phyloP scores from a whole-genome alignment of 2,888 invertebrate species.

The Dynastes hyllus region DNA sequence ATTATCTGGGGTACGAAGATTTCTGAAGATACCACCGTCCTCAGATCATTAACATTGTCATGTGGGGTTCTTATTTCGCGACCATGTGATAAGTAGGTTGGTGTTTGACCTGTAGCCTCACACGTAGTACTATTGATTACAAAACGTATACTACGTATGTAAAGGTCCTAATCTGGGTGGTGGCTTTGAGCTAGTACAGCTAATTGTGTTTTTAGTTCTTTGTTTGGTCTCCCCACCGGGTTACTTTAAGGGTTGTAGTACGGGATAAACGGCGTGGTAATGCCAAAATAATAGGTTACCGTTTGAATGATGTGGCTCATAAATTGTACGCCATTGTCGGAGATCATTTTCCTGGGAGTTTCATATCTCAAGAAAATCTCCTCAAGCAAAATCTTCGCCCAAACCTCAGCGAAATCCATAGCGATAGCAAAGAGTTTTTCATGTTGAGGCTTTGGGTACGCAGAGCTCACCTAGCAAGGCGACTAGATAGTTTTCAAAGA shows the following conservation, averaged over 20 bases:
- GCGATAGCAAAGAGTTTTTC: neutral
- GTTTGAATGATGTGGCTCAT: conserved; percentile 64
- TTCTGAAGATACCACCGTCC: too few relatives aligned
- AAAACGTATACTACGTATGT: conserved; percentile 64
- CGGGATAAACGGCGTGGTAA: conserved; percentile 60
- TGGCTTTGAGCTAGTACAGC: conserved; percentile 60
- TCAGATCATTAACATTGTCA: too few relatives aligned
- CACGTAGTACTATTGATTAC: conserved; percentile 65
- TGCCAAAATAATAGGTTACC: conserved; percentile 58
- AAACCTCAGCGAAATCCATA: neutral
- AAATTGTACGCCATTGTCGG: conserved; percentile 66
- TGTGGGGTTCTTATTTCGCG: too few relatives aligned
- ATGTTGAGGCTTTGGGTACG: neutral
- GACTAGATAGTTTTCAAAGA: neutral
- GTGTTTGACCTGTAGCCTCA: conserved; percentile 61
- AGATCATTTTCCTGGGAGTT: conserved; percentile 61
- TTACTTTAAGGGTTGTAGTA: conserved; percentile 61
- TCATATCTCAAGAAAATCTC: conserved; percentile 58
- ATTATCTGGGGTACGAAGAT: too few relatives aligned
- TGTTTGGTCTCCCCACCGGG: conserved; percentile 63
- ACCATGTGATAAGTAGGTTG: conserved; percentile 40
- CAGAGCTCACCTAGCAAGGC: neutral
- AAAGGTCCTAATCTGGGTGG: conserved; percentile 61
- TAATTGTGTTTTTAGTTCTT: conserved; percentile 64
- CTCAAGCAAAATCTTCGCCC: neutral